phyloP scores from a whole-genome alignment of 2,888 invertebrate genomes.

The Catocala nupta region DNA sequence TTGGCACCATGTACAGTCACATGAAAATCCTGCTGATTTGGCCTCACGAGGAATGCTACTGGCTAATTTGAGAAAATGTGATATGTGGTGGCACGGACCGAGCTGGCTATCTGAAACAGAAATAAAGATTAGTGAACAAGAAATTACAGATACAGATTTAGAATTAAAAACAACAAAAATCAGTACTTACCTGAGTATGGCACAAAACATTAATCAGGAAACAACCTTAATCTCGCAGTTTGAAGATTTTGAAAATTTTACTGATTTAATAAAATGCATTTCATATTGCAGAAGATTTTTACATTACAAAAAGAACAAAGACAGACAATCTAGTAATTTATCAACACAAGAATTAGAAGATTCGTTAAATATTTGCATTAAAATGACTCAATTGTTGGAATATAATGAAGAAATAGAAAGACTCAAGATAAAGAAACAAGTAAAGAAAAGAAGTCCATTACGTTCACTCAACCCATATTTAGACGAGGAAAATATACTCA shows the following conservation, averaged over 20 bases:
- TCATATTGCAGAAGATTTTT: slow-evolving; percentile 15
- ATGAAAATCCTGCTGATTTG: slow-evolving; percentile 5
- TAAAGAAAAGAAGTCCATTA: slow-evolving; percentile 2
- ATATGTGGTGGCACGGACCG: slow-evolving; percentile 4
- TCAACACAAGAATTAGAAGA: slow-evolving; percentile 2
- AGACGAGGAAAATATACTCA: slow-evolving; percentile 8
- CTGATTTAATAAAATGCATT: slow-evolving; percentile 1
- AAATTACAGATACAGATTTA: neutral
- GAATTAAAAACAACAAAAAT: neutral
- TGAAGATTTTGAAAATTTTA: slow-evolving; percentile 3
- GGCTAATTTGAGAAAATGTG: neutral
- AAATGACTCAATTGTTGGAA: neutral
- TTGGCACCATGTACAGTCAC: neutral
- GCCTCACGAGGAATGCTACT: neutral
- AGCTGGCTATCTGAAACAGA: neutral
- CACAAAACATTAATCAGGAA: neutral
- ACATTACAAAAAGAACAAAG: neutral
- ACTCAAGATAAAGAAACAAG: slow-evolving; percentile 1
- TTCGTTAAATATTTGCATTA: neutral
- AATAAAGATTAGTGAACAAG: no score
- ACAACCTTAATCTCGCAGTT: slow-evolving; percentile 6
- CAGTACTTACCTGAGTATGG: neutral
- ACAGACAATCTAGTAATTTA: neutral
- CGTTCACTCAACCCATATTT: slow-evolving; percentile 3
- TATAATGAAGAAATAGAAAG: neutral